These are phyloP conservation scores for Columba guinea DNA, from an alignment of 2,797 vertebrate genomes.

Conservation along the genomic window DNA sequence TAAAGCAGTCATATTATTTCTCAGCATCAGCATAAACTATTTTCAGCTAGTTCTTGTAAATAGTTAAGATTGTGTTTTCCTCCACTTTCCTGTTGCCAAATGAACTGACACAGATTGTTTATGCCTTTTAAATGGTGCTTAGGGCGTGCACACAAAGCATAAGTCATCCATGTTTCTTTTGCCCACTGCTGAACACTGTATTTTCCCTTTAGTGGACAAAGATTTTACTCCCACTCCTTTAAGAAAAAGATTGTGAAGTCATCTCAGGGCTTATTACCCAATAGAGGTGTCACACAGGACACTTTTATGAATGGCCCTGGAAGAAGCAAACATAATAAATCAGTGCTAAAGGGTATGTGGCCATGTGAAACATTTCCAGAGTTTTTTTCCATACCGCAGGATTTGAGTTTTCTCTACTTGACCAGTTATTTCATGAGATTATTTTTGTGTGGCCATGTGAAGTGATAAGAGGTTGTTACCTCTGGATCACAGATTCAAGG, in stretches of 20 bases:
- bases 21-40: not conserved
- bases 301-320: not conserved
- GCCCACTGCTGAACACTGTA: not conserved
- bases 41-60: not conserved
- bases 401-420: not conserved
- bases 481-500: not conserved
- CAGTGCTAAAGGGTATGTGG: not conserved
- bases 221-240: not conserved
- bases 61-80: not conserved
- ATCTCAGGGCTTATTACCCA: not conserved
- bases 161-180: not conserved
- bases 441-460: not conserved
- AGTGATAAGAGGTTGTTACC: not conserved
- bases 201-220: not conserved
- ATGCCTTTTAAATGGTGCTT: not conserved
- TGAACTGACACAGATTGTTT: not conserved
- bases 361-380: not conserved
- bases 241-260: not conserved
- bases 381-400: not conserved
- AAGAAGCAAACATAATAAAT: not conserved
- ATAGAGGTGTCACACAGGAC: not conserved
- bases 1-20: not conserved
- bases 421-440: not conserved
- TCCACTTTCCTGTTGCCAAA: not conserved
- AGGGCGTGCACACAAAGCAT: not conserved